Conservation (phyloP, 2,113 vertebrate genomes). For the Myrmophylax atrothorax region DNA sequence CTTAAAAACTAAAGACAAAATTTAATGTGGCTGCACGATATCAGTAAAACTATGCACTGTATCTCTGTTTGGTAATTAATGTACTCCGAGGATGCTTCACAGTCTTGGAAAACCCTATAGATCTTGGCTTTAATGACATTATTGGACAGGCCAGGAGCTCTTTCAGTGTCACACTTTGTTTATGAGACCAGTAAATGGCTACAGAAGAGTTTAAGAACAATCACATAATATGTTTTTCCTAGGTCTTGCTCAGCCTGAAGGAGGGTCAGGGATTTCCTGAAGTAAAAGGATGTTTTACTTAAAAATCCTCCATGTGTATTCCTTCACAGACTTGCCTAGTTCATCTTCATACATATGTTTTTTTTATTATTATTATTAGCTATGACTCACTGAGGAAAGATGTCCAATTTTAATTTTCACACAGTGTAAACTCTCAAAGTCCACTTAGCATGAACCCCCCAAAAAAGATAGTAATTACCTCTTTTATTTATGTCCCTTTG, state of each 20-base stretch:
- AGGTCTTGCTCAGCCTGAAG: background rate
- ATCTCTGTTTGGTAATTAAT: background rate
- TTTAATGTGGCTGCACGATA: background rate
- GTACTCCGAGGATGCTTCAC: background rate
- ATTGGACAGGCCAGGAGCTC: background rate
- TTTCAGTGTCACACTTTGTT: background rate
- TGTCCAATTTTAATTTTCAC: background rate
- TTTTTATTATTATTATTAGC: background rate
- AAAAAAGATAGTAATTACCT: background rate
- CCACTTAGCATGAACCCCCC: background rate
- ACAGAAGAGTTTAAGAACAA: background rate
- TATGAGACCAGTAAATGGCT: background rate
- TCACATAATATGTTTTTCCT: background rate
- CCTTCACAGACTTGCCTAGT: background rate
- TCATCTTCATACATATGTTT: background rate
- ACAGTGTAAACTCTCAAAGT: background rate
- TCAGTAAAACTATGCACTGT: background rate
- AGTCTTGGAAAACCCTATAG: background rate
- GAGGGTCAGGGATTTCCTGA: background rate
- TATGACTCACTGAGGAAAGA: background rate
- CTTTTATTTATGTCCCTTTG: background rate
- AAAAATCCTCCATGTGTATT: background rate
- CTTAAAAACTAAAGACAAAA: background rate
- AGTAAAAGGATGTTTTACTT: background rate
- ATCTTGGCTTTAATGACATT: accelerated